A percentile compares a stretch with the other conserved stretches of the same genome.
phyloP scores from a whole-genome alignment of 2,888 invertebrate species.

The Polyommatus icarus region DNA sequence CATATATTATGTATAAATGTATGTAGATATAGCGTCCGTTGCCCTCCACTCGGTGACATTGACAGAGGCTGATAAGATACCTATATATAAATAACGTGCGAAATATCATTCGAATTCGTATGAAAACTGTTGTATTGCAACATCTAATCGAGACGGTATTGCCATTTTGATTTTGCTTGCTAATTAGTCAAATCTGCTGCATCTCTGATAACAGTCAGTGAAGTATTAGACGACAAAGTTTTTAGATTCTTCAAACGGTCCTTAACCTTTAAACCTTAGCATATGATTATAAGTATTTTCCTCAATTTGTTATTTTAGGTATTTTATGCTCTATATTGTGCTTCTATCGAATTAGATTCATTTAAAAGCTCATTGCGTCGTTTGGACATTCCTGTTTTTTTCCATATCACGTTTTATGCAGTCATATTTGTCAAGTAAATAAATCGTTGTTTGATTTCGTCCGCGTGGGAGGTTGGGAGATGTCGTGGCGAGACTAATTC shows the following conservation, averaged over 20 bases:
- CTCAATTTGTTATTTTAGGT: not conserved
- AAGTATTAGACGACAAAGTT: not conserved
- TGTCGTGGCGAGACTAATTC: conserved; percentile 19
- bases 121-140: conserved; percentile 1
- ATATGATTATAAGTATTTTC: not conserved
- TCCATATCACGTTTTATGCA: conserved; percentile 30
- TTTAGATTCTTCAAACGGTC: not conserved
- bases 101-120: conserved; percentile 4
- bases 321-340: not conserved
- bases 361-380: not conserved
- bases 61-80: conserved; percentile 70
- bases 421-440: conserved; percentile 32
- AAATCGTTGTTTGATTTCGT: conserved; percentile 31
- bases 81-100: conserved; percentile 54
- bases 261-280: not conserved
- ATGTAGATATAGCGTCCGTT: conserved; percentile 73
- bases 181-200: not conserved
- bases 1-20: conserved; percentile 53
- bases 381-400: conserved; percentile 12
- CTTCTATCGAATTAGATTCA: not conserved
- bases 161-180: not conserved
- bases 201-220: not conserved
- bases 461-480: conserved; percentile 2
- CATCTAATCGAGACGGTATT: not conserved
- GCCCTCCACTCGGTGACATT: conserved; percentile 79